These are phyloP conservation scores for Bolinopsis microptera DNA, from an alignment of 37 sponge, comb jelly and placozoan genomes.

Conservation along the genomic window DNA sequence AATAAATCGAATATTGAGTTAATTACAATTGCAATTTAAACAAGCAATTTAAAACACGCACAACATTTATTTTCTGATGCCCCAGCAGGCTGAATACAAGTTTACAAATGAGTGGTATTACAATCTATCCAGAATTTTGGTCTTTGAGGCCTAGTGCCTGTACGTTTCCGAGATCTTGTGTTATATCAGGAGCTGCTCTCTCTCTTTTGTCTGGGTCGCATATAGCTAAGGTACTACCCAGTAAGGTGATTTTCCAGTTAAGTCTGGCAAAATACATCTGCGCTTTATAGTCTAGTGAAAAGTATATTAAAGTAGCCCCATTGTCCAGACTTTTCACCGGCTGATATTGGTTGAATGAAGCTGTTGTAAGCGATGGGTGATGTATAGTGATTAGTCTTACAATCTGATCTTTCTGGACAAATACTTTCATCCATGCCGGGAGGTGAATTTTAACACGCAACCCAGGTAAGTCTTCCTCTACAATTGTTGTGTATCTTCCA, in stretches of 20 bases:
- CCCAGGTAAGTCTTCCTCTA: background rate
- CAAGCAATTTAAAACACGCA: too few relatives aligned
- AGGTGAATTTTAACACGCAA: background rate
- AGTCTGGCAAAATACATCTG: background rate
- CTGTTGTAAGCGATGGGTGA: background rate
- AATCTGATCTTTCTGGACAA: background rate
- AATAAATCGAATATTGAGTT: too few relatives aligned
- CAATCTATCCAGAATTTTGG: background rate
- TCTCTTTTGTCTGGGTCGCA: background rate
- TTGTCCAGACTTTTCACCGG: background rate
- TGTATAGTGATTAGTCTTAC: background rate
- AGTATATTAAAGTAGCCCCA: background rate
- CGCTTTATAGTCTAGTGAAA: background rate
- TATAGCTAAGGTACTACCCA: background rate
- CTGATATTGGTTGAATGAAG: background rate
- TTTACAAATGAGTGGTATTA: background rate
- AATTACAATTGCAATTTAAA: too few relatives aligned
- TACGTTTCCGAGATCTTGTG: background rate
- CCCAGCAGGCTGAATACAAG: background rate
- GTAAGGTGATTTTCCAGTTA: background rate
- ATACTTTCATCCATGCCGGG: background rate
- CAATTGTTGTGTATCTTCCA: background rate
- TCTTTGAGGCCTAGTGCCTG: background rate
- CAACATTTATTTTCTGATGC: too few relatives aligned
- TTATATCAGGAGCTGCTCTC: background rate